A percentile compares a stretch with the other conserved stretches of the same genome.
phyloP scores from a whole-genome alignment of 2,888 invertebrate species.

The Amiota communis region DNA sequence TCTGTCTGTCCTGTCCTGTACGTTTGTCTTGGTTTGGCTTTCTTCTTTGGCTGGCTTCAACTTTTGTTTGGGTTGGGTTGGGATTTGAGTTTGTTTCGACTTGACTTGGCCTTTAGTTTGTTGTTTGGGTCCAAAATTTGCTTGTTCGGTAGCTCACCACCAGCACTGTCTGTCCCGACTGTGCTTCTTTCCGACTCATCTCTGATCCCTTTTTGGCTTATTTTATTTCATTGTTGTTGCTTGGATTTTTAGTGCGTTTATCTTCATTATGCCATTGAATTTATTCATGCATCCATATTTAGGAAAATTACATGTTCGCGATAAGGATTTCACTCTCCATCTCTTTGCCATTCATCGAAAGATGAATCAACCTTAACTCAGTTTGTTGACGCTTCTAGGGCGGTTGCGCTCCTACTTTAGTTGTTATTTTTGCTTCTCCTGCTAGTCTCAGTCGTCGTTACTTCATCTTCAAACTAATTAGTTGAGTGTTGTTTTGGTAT shows the following conservation, averaged over 20 bases:
- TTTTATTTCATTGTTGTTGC: slow-evolving; percentile 13
- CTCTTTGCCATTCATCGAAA: background rate
- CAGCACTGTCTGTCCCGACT: background rate
- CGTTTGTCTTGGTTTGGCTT: slow-evolving; percentile 31
- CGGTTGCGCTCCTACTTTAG: background rate
- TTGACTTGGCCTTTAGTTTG: slow-evolving; percentile 19
- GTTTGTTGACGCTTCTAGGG: background rate
- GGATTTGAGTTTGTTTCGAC: slow-evolving; percentile 38
- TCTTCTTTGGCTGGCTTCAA: slow-evolving; percentile 19
- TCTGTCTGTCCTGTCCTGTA: slow-evolving; percentile 24
- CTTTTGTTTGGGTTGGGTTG: slow-evolving; percentile 26
- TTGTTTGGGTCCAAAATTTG: slow-evolving; percentile 25
- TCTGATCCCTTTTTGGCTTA: background rate
- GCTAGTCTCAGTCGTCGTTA: slow-evolving; percentile 19
- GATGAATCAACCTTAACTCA: background rate
- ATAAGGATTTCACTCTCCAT: slow-evolving; percentile 45
- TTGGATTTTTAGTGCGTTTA: slow-evolving; percentile 48
- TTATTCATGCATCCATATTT: slow-evolving; percentile 62
- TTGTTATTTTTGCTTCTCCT: background rate
- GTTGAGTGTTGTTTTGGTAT: slow-evolving; percentile 44
- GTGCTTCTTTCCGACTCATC: background rate
- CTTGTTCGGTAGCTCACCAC: slow-evolving; percentile 28
- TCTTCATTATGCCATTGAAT: slow-evolving; percentile 62
- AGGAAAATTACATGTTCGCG: slow-evolving; percentile 59
- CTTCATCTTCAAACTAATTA: slow-evolving; percentile 55